A percentile compares a stretch with the other conserved stretches of the same genome.
Evolutionary conservation across 2,888 invertebrate species (phyloP).

Genomic region (Chloroclysta siterata): DNA sequence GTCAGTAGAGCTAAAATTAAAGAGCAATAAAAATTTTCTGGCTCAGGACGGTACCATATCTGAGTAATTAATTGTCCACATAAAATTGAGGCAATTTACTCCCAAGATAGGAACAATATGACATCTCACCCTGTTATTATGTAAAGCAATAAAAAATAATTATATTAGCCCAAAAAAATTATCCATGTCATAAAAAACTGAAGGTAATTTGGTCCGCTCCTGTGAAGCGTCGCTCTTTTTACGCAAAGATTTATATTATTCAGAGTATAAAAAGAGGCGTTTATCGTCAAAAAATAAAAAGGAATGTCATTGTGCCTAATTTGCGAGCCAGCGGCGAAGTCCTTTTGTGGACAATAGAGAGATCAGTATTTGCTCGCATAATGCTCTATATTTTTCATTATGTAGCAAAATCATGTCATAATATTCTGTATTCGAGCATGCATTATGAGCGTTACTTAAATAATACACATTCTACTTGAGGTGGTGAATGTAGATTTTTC

Average conservation of each 20-base stretch:
- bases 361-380: slow-evolving; percentile 43
- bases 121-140: slow-evolving; percentile 3
- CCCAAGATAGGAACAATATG: not conserved
- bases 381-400: slow-evolving; percentile 51
- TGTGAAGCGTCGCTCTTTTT: slow-evolving; percentile 26
- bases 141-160: slow-evolving; percentile 14
- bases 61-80: too few relatives aligned
- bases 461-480: slow-evolving; percentile 3
- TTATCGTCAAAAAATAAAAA: slow-evolving; percentile 56
- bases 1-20: too few relatives aligned
- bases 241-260: slow-evolving; percentile 34
- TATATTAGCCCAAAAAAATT: slow-evolving; percentile 13
- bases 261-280: slow-evolving; percentile 36
- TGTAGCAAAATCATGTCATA: slow-evolving; percentile 31
- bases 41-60: too few relatives aligned
- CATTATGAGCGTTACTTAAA: slow-evolving; percentile 32
- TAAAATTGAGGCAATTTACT: slow-evolving; percentile 1
- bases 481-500: slow-evolving; percentile 16
- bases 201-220: slow-evolving; percentile 28
- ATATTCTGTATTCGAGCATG: slow-evolving; percentile 22
- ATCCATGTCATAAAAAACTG: slow-evolving; percentile 21
- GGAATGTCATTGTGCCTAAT: slow-evolving; percentile 53
- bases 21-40: too few relatives aligned
- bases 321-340: slow-evolving; percentile 42
- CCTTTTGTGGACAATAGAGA: slow-evolving; percentile 43